Base-by-base conservation (phyloP, 2,113 vertebrate genomes). In the Nothocercus julius region DNA sequence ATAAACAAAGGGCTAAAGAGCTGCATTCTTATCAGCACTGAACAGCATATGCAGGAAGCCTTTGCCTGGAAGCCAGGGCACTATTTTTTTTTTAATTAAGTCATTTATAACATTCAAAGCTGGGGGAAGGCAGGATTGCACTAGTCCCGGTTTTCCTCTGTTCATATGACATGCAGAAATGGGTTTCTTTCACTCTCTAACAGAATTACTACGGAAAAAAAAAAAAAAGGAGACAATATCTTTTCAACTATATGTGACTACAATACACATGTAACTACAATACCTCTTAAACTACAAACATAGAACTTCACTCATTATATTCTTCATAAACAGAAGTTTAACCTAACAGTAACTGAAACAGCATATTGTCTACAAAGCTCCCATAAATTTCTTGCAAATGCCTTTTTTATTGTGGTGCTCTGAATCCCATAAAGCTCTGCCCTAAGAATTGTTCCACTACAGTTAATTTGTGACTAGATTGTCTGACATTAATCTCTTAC, bases 1-100 rank as follows among this genome's bases (percentile, higher is more conserved):
- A 98, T 97, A 98, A 98, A 98, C 98, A 98, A 98, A 98, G 95
- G 97, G 76, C 96, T 96, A 92, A 96, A 95, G 97, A 93, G 87
- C 93, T 87, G 96, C 80, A 91, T 95, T 97, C 98, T 98, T 98
- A 98, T 98, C 98, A 97, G 97, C 83, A 84, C 77, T 45, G 90
- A 96, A 97, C 98, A 98, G 98, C 97, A 97, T 87, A 96, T 96
- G 97, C 98, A 98, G 98, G 98, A 98, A 98, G 93, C 94, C 96
- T 96, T 97, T 95, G 97, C 93, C 97, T 97, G 97, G 96, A 98
- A 96, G 92, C 94, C 83, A 85, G 96, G 97, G 97, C 97, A 98
- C 94, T 38, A 91, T 84, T 95, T 97, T 89, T 97, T 97, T 58
- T 58, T 28, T 27, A 96, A 93, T 89, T 64, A 95, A 97, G 90